phyloP scores from a whole-genome alignment of 2,888 invertebrate genomes.

The Troides oblongomaculatus region DNA sequence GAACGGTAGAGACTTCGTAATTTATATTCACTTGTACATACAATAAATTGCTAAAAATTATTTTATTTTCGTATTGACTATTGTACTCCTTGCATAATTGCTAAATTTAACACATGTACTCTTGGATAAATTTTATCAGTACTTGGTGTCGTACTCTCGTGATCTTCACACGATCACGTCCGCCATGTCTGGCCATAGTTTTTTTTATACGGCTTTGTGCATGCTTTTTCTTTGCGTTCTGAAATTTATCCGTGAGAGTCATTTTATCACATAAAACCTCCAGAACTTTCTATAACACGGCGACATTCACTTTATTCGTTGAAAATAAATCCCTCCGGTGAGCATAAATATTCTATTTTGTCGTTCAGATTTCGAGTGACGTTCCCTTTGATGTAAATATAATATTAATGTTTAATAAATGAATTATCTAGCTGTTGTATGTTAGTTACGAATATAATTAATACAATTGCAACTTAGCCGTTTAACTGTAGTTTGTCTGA shows the following conservation, averaged over 20 bases:
- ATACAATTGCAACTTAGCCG: constrained; percentile 7
- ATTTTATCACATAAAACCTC: too few species aligned
- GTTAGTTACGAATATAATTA: not conserved
- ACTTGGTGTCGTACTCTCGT: too few species aligned
- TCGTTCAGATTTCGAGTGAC: constrained; percentile 28
- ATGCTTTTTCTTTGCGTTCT: too few species aligned
- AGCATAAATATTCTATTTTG: not conserved
- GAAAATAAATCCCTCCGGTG: not conserved
- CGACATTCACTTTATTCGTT: not conserved
- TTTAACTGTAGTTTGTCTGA: constrained; percentile 22
- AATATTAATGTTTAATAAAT: constrained; percentile 10
- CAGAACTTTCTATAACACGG: too few species aligned
- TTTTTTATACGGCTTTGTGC: too few species aligned
- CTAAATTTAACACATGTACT: not conserved
- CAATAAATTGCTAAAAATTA: constrained; percentile 24
- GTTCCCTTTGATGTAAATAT: constrained; percentile 25
- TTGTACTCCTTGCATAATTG: constrained; percentile 21
- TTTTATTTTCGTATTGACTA: constrained; percentile 30
- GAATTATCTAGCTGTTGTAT: constrained; percentile 9
- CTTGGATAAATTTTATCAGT: too few species aligned
- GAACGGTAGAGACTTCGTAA: constrained; percentile 14
- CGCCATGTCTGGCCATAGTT: too few species aligned
- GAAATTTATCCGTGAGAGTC: too few species aligned
- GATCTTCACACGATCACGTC: too few species aligned
- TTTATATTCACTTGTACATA: constrained; percentile 24